phyloP scores from a whole-genome alignment of 2,797 vertebrate species.

The Syngnathus rostellatus region DNA sequence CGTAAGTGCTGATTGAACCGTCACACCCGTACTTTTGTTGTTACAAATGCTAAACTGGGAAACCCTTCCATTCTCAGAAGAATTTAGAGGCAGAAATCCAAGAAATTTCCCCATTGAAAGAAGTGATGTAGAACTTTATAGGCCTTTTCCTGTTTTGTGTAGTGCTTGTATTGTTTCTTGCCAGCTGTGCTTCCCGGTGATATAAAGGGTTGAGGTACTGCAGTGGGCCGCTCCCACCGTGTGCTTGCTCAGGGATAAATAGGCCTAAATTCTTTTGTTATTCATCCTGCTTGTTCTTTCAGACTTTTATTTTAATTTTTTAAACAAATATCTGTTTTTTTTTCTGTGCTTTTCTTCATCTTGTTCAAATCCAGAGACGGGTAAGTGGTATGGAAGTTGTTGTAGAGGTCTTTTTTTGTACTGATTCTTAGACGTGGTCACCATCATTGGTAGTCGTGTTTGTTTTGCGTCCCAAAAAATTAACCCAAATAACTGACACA shows the following conservation, averaged over 20 bases:
- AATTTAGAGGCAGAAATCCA: constrained; percentile 24
- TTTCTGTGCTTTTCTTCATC: constrained; percentile 38
- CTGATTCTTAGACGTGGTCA: background rate
- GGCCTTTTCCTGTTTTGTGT: constrained; percentile 30
- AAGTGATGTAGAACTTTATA: constrained; percentile 31
- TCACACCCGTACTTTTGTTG: background rate
- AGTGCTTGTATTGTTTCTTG: constrained; percentile 47
- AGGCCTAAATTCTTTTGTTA: constrained; percentile 19
- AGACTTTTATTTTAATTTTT: background rate
- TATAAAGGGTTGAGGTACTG: constrained; percentile 38
- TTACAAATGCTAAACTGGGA: background rate
- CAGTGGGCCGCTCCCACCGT: constrained; percentile 30
- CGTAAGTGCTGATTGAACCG: constrained; percentile 70
- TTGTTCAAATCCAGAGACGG: constrained; percentile 46
- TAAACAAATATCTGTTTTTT: constrained; percentile 4
- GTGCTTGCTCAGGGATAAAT: constrained; percentile 36
- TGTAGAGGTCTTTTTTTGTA: constrained; percentile 2
- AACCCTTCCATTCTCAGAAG: constrained; percentile 8
- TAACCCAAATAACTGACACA: background rate
- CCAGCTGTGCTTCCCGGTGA: constrained; percentile 33
- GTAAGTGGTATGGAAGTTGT: constrained; percentile 38
- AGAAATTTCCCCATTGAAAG: constrained; percentile 36
- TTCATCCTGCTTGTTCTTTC: constrained; percentile 6
- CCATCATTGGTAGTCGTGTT: background rate
- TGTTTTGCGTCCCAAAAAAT: background rate